Evolutionary conservation across 2,888 invertebrate species (phyloP).

Genomic region (Parnassius apollo): DNA sequence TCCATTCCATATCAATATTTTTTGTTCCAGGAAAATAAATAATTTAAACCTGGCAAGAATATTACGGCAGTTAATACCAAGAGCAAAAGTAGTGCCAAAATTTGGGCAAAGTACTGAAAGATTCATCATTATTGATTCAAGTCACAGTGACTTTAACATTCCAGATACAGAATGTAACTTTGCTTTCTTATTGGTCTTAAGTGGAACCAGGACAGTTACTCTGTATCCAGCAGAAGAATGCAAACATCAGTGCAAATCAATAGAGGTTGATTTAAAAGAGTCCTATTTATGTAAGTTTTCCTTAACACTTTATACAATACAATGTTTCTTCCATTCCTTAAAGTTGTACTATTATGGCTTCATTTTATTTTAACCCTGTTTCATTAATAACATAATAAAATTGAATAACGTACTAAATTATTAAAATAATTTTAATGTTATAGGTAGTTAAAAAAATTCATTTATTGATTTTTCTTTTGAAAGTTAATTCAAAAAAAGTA

Average conservation of each 20-base stretch:
- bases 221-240: conserved; percentile 90
- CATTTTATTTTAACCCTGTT: no score
- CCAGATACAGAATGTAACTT: conserved; percentile 92
- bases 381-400: no score
- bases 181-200: conserved; percentile 87
- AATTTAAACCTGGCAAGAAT: conserved; percentile 87
- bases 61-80: conserved; percentile 86
- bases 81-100: conserved; percentile 85
- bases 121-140: conserved; percentile 87
- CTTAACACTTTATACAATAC: no score
- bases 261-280: conserved; percentile 86
- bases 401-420: no score
- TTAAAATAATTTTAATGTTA: no score
- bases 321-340: not conserved
- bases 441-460: no score
- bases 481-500: no score
- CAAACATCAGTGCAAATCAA: conserved; percentile 84
- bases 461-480: no score
- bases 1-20: not conserved
- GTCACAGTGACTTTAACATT: conserved; percentile 83
- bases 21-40: conserved; percentile 85
- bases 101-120: conserved; percentile 90
- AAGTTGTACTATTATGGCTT: not conserved
- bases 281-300: conserved; percentile 88
- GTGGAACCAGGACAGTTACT: conserved; percentile 86